These are phyloP conservation scores for Melanostigma gelatinosum DNA, from an alignment of 2,113 vertebrate species.

Conservation along the genomic window DNA sequence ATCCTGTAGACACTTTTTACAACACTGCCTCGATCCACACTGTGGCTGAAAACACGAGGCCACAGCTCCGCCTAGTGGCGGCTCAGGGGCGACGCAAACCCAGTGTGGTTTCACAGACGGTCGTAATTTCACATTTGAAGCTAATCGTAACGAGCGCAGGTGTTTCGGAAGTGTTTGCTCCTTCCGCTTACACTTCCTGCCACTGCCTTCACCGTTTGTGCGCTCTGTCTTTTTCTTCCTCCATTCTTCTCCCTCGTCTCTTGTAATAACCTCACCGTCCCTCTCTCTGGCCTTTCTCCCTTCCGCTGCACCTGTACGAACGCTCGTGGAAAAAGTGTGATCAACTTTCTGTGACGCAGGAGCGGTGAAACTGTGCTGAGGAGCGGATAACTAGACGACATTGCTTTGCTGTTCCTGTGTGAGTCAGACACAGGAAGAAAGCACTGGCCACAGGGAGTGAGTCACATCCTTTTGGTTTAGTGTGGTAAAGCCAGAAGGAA, in stretches of 20 bases:
- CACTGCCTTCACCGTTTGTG: conserved; percentile 8
- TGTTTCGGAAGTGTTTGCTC: conserved; percentile 18
- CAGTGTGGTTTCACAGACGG: conserved; percentile 27
- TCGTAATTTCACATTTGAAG: conserved; percentile 41
- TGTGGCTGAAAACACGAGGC: conserved; percentile 17
- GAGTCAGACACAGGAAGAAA: conserved; percentile 47
- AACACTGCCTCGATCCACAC: not conserved
- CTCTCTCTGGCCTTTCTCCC: not conserved
- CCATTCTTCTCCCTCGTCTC: not conserved
- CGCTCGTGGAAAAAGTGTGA: not conserved
- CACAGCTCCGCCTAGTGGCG: conserved; percentile 60
- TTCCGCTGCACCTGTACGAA: not conserved
- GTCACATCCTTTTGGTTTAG: conserved; percentile 31
- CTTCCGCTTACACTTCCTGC: conserved; percentile 7
- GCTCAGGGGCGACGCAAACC: conserved; percentile 12
- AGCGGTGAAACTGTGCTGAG: not conserved
- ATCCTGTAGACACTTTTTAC: conserved; percentile 3
- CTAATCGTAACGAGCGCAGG: conserved; percentile 21
- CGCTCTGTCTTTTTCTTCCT: not conserved
- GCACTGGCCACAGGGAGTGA: conserved; percentile 27
- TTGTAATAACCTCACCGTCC: not conserved
- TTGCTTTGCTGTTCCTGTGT: conserved; percentile 17
- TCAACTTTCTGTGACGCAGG: conserved; percentile 17
- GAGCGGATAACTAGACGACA: not conserved
- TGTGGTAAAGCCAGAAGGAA: conserved; percentile 12